Percentiles rank a stretch among this genome's conserved stretches.
Evolutionary conservation across 2,797 vertebrate genomes (phyloP).

Genomic region (Dipus sagitta): DNA sequence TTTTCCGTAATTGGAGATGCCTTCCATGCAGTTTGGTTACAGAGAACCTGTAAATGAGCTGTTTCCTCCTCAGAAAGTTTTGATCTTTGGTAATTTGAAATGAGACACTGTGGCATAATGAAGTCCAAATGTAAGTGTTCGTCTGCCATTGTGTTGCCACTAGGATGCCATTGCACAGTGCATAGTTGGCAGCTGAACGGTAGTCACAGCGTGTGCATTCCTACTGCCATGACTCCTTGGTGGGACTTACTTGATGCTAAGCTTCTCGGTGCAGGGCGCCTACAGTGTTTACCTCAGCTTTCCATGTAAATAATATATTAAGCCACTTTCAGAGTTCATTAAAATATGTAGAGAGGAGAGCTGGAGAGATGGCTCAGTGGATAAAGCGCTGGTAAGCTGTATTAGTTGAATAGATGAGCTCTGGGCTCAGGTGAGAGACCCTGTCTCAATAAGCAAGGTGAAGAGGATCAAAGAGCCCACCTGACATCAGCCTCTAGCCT

Average conservation of each 20-base stretch:
- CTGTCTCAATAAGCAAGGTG: too few relatives aligned
- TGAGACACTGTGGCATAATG: background rate
- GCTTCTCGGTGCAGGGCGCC: background rate
- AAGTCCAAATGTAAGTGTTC: background rate
- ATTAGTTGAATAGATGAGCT: too few relatives aligned
- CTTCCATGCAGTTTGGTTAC: slow-evolving; percentile 35
- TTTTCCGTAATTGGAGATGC: background rate
- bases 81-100: slow-evolving; percentile 55
- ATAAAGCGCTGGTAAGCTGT: too few relatives aligned
- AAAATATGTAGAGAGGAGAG: background rate
- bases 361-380: too few relatives aligned
- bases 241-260: background rate
- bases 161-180: background rate
- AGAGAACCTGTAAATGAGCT: background rate
- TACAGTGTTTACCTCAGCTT: slow-evolving; percentile 44
- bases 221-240: background rate
- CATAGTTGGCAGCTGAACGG: background rate
- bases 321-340: slow-evolving; percentile 37
- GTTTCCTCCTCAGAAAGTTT: slow-evolving; percentile 15
- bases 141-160: background rate
- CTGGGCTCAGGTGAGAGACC: too few relatives aligned
- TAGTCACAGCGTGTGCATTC: slow-evolving; percentile 15
- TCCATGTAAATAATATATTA: slow-evolving; percentile 8
- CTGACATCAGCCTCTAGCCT: too few relatives aligned
- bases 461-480: too few relatives aligned